Conservation (phyloP, 2,888 invertebrate species). For the Labia minor region DNA sequence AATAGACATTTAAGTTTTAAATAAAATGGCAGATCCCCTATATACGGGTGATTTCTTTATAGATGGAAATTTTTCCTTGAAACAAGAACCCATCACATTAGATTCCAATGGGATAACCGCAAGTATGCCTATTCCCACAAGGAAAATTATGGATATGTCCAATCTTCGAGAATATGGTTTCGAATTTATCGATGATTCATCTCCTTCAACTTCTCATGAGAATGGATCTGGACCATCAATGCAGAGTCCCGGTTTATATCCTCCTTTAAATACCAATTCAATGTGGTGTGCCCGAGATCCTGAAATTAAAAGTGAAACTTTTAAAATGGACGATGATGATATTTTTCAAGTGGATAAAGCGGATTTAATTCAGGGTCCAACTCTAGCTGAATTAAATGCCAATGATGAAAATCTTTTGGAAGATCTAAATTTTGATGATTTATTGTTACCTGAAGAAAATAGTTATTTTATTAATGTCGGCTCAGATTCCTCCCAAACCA, state of each 20-base stretch:
- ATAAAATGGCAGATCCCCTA: conserved; percentile 47
- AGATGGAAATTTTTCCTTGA: conserved; percentile 50
- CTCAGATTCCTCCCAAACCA: conserved; percentile 24
- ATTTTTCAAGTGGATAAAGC: conserved; percentile 67
- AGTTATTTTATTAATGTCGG: conserved; percentile 42
- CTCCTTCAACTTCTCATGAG: conserved; percentile 38
- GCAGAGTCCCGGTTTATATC: conserved; percentile 36
- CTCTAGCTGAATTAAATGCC: conserved; percentile 73
- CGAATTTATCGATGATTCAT: conserved; percentile 47
- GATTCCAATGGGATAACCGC: conserved; percentile 41
- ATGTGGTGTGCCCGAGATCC: conserved; percentile 33
- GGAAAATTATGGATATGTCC: conserved; percentile 38
- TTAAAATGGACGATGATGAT: conserved; percentile 78
- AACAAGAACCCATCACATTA: conserved; percentile 46
- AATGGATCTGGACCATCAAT: conserved; percentile 25
- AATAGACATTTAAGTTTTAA: conserved; percentile 3
- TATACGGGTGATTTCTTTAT: conserved; percentile 52
- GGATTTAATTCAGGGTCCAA: conserved; percentile 72
- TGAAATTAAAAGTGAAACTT: conserved; percentile 33
- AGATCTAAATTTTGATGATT: conserved; percentile 77
- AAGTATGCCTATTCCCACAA: conserved; percentile 53
- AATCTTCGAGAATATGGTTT: conserved; percentile 42
- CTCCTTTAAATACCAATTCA: conserved; percentile 37
- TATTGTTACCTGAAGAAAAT: conserved; percentile 58
- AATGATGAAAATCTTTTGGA: conserved; percentile 73